Evolutionary conservation across 23 tunicate species (phyloP).

Genomic region (Phallusia fumigata): DNA sequence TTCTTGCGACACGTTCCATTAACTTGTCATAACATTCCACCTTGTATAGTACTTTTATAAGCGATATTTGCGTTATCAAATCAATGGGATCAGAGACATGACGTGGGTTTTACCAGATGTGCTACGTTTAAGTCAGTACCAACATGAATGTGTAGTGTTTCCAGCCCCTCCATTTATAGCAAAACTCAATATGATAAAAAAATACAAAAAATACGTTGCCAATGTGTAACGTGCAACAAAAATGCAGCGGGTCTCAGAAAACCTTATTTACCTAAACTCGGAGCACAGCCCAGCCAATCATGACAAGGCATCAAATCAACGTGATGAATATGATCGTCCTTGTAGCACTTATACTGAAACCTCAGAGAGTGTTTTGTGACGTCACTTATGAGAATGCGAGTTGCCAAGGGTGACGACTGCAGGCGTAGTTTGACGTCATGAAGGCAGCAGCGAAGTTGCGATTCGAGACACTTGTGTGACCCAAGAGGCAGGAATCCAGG

Average conservation of each 20-base stretch:
- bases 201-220: too few species aligned
- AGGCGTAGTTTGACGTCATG: slow-evolving; percentile 24
- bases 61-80: too few species aligned
- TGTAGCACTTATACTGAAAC: slow-evolving; percentile 51
- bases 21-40: too few species aligned
- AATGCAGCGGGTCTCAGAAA: background rate
- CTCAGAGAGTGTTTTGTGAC: slow-evolving; percentile 38
- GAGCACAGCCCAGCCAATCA: slow-evolving; percentile 45
- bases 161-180: too few species aligned
- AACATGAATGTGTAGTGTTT: too few species aligned
- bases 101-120: too few species aligned
- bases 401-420: slow-evolving; percentile 37
- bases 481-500: slow-evolving; percentile 27
- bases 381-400: slow-evolving; percentile 40
- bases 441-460: slow-evolving; percentile 10
- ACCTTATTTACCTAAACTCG: slow-evolving; percentile 30
- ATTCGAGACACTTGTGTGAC: background rate
- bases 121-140: too few species aligned
- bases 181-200: too few species aligned
- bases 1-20: too few species aligned
- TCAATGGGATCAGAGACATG: too few species aligned
- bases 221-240: too few species aligned
- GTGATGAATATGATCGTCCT: slow-evolving; percentile 61
- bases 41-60: too few species aligned
- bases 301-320: slow-evolving; percentile 50